Conservation (phyloP, 2,113 vertebrate genomes). For the Mustelus asterias region DNA sequence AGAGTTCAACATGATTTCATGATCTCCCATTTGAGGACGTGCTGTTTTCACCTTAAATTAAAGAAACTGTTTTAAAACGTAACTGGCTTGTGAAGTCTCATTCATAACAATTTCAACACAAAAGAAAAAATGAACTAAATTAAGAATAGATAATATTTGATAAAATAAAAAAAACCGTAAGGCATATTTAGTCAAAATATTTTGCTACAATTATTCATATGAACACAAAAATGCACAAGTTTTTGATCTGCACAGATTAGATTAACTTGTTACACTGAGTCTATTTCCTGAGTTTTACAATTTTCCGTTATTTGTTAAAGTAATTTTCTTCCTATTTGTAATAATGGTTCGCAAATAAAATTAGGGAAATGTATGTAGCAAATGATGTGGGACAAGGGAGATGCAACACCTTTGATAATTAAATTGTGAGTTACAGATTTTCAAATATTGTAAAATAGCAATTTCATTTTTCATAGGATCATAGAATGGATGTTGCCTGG, state of each 20-base stretch:
- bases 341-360: neutral
- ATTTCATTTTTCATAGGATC: neutral
- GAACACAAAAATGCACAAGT: neutral
- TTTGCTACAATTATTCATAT: neutral
- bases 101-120: neutral
- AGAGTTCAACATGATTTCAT: too few species aligned
- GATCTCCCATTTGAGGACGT: too few species aligned
- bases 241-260: neutral
- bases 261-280: neutral
- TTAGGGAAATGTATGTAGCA: neutral
- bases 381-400: neutral
- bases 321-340: neutral
- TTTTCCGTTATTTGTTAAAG: neutral
- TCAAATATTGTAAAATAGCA: neutral
- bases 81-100: too few species aligned
- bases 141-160: neutral
- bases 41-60: too few species aligned
- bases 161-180: neutral
- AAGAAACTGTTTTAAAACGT: too few species aligned
- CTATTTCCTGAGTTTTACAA: neutral
- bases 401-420: neutral
- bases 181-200: neutral
- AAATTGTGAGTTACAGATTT: neutral
- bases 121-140: neutral
- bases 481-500: too few species aligned